Percentiles rank a stretch among this genome's conserved stretches.
Evolutionary conservation across 1,140 invertebrate species (phyloP).

Genomic region (Drosophila arizonae): DNA sequence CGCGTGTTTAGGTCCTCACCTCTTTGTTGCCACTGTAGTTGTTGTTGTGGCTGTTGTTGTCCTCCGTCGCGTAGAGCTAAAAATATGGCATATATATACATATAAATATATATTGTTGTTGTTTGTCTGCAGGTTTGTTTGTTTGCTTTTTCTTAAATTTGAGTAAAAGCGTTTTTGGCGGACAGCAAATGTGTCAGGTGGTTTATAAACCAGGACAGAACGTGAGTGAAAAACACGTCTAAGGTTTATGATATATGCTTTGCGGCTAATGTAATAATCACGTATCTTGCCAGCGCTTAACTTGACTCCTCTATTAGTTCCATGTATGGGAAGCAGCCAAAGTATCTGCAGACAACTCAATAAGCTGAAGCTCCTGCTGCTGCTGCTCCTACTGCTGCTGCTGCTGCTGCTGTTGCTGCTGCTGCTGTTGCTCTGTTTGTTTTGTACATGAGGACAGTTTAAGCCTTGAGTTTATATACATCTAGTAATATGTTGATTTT

Average conservation of each 20-base stretch:
- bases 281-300: conserved; percentile 24
- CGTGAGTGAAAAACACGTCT: conserved; percentile 21
- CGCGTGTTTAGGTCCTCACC: conserved; percentile 54
- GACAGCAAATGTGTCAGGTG: conserved; percentile 62
- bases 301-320: conserved; percentile 6
- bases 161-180: conserved; percentile 40
- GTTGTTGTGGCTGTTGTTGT: conserved; percentile 50
- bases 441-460: too few species aligned
- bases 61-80: conserved; percentile 46
- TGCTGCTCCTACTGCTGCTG: too few species aligned
- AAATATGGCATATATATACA: conserved; percentile 18
- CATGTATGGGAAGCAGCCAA: neutral
- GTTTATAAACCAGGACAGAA: conserved; percentile 29
- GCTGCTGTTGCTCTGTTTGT: too few species aligned
- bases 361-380: too few species aligned
- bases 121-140: conserved; percentile 2
- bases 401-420: too few species aligned
- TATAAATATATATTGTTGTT: too few species aligned
- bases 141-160: conserved; percentile 50
- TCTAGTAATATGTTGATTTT: too few species aligned
- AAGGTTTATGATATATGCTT: conserved; percentile 24
- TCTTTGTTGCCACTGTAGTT: conserved; percentile 41
- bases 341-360: neutral
- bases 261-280: conserved; percentile 26
- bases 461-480: too few species aligned